A percentile compares a stretch with the other conserved stretches of the same genome.
Evolutionary conservation across 1,140 invertebrate species (phyloP).

Genomic region (Nebria ingens): DNA sequence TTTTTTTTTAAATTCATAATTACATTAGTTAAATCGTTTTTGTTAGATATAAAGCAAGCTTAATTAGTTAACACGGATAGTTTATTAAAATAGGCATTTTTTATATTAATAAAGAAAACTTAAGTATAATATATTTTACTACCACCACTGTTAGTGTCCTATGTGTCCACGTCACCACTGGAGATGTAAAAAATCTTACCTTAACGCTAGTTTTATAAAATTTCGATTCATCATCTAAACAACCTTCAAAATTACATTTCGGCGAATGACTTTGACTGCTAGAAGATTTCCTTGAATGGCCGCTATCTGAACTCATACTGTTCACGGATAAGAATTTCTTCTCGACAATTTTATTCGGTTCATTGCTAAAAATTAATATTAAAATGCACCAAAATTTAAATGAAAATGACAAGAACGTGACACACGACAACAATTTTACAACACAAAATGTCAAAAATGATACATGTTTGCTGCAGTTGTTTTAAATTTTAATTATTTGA

Average conservation of each 20-base stretch:
- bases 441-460: conserved; percentile 1
- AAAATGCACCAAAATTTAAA: not conserved
- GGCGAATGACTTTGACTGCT: not conserved
- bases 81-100: too few relatives aligned
- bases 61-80: too few relatives aligned
- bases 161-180: too few relatives aligned
- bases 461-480: too few relatives aligned
- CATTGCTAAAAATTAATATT: not conserved
- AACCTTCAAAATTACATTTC: too few relatives aligned
- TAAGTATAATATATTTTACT: too few relatives aligned
- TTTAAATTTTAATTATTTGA: not conserved
- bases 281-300: not conserved
- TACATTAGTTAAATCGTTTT: not conserved
- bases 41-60: not conserved
- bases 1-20: too few relatives aligned
- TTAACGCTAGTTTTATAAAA: not conserved
- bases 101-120: too few relatives aligned
- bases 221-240: not conserved
- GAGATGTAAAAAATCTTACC: too few relatives aligned
- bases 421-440: not conserved
- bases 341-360: not conserved
- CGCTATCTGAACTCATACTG: not conserved
- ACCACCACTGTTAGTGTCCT: too few relatives aligned
- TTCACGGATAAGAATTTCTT: conserved; percentile 1
- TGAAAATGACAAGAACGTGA: not conserved